Percentiles rank a stretch among this genome's conserved stretches.
Evolutionary conservation across 1,140 invertebrate species (phyloP).

Genomic region (Helicoverpa zea): DNA sequence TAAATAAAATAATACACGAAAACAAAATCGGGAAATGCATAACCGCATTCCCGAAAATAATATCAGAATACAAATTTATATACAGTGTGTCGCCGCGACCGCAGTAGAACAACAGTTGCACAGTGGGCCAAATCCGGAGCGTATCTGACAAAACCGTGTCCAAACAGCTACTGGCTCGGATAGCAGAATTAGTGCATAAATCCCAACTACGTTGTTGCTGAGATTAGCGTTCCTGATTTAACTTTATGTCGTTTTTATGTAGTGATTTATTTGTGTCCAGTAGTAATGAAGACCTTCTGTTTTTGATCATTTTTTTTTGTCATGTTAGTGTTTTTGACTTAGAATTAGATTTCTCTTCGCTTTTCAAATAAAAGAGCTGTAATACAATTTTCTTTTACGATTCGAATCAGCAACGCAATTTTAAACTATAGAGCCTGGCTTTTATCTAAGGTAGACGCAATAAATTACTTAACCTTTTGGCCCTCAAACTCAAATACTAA

Average conservation of each 20-base stretch:
- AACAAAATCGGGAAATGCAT: slow-evolving; percentile 7
- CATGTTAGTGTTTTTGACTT: too few species aligned
- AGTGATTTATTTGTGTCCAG: not conserved
- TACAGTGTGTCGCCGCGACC: slow-evolving; percentile 44
- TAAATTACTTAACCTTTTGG: slow-evolving; percentile 18
- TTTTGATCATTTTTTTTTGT: not conserved
- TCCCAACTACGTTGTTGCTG: slow-evolving; percentile 52
- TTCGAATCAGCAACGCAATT: not conserved
- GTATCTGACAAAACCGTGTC: slow-evolving; percentile 65
- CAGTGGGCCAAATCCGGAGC: slow-evolving; percentile 58
- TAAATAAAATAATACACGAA: not conserved
- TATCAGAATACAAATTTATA: slow-evolving; percentile 35
- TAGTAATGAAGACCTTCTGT: not conserved
- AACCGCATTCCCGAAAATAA: slow-evolving; percentile 24
- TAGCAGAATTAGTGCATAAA: slow-evolving; percentile 66
- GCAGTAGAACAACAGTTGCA: slow-evolving; percentile 57
- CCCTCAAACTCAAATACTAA: not conserved
- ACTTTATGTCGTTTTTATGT: slow-evolving; percentile 25
- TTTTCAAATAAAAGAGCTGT: too few species aligned
- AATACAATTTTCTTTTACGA: too few species aligned
- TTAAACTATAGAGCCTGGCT: not conserved
- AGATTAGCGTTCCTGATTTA: slow-evolving; percentile 48
- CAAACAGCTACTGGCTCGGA: slow-evolving; percentile 51
- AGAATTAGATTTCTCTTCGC: too few species aligned
- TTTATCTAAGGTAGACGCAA: not conserved